phyloP scores from a whole-genome alignment of 1,140 invertebrate genomes.

The Sitodiplosis mosellana region DNA sequence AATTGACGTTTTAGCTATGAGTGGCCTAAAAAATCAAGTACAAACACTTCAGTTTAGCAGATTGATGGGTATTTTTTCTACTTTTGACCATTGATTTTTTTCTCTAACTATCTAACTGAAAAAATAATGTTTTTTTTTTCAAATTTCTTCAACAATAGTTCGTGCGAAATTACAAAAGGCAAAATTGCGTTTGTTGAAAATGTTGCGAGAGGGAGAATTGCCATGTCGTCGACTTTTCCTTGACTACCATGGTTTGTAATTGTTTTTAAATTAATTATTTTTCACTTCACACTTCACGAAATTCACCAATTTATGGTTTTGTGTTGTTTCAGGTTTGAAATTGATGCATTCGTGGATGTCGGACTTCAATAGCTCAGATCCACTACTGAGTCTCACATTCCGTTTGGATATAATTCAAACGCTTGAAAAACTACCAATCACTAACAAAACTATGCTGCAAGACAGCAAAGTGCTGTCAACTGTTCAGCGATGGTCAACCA shows the following conservation, averaged over 20 bases:
- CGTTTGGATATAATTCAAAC: slow-evolving; percentile 63
- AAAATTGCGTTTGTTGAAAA: slow-evolving; percentile 45
- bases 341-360: slow-evolving; percentile 85
- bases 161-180: slow-evolving; percentile 63
- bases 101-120: too few species aligned
- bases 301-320: too few species aligned
- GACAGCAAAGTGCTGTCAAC: slow-evolving; percentile 75
- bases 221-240: slow-evolving; percentile 75
- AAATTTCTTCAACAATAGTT: slow-evolving; percentile 29
- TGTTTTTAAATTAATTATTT: too few species aligned
- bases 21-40: slow-evolving; percentile 68
- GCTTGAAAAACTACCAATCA: slow-evolving; percentile 65
- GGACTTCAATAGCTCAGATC: slow-evolving; percentile 36
- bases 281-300: too few species aligned
- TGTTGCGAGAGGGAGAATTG: slow-evolving; percentile 52
- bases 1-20: slow-evolving; percentile 47
- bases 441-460: slow-evolving; percentile 80
- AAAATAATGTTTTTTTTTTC: too few species aligned
- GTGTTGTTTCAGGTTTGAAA: too few species aligned
- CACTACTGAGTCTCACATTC: slow-evolving; percentile 17
- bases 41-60: slow-evolving; percentile 76
- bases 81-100: too few species aligned
- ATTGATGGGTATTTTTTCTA: slow-evolving; percentile 37
- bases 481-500: slow-evolving; percentile 63
- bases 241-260: slow-evolving; percentile 80